These are phyloP conservation scores for Catocala fraxini DNA, from an alignment of 2,888 invertebrate genomes.

Conservation along the genomic window DNA sequence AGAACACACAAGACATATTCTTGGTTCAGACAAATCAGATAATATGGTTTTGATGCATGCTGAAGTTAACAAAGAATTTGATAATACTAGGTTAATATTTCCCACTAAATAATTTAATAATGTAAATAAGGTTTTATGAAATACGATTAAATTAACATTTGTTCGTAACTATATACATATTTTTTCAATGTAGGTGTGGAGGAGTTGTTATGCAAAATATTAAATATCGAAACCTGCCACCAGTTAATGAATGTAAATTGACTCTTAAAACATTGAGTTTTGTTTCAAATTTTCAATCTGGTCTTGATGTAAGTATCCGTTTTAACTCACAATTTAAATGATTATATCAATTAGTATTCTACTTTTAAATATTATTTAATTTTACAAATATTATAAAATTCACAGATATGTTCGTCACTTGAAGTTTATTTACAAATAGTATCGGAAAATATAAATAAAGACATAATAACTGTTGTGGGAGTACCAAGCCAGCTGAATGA, in stretches of 20 bases:
- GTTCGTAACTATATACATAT: not conserved
- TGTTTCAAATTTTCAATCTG: conserved; percentile 32
- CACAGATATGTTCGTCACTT: conserved; percentile 28
- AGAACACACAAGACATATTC: conserved; percentile 25
- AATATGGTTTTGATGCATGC: conserved; percentile 36
- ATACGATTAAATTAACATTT: too few relatives aligned
- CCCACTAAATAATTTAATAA: too few relatives aligned
- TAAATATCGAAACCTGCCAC: conserved; percentile 40
- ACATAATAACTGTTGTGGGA: conserved; percentile 41
- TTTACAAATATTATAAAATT: not conserved
- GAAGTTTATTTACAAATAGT: conserved; percentile 53
- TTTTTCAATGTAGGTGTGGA: conserved; percentile 53
- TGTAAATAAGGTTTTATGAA: not conserved
- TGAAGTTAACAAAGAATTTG: conserved; percentile 25
- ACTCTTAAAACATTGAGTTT: conserved; percentile 41
- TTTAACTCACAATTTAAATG: not conserved
- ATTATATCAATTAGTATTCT: not conserved
- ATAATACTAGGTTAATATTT: conserved; percentile 42
- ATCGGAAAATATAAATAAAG: conserved; percentile 51
- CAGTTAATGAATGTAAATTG: conserved; percentile 22
- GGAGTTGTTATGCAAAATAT: conserved; percentile 54
- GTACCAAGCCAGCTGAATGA: conserved; percentile 29
- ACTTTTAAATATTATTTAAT: conserved; percentile 23
- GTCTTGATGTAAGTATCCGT: conserved; percentile 40
- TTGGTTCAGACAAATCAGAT: not conserved